phyloP scores from a whole-genome alignment of 2,797 vertebrate species.

The Gymnoscopelus braueri region DNA sequence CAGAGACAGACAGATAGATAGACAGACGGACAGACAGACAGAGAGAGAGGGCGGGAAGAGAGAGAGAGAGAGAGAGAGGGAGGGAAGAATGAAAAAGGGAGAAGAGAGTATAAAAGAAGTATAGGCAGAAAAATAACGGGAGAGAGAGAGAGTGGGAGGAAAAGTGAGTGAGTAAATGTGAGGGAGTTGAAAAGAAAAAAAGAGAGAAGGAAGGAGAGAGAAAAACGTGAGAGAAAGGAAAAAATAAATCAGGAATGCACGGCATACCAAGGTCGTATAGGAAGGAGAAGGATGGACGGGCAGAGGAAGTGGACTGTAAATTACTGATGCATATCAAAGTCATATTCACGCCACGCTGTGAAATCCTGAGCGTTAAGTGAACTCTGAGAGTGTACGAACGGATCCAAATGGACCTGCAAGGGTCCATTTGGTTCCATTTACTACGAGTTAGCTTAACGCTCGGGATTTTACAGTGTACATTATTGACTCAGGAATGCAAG shows the following conservation, averaged over 20 bases:
- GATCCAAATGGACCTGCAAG: too few relatives aligned
- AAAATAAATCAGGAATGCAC: conserved; percentile 69
- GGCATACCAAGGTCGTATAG: conserved; percentile 74
- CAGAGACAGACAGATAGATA: conserved; percentile 91
- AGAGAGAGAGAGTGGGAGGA: conserved; percentile 57
- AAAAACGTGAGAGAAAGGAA: conserved; percentile 63
- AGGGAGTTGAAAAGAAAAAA: not conserved
- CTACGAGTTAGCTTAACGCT: too few relatives aligned
- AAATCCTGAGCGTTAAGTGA: not conserved
- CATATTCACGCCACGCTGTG: conserved; percentile 14
- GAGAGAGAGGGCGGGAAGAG: conserved; percentile 26
- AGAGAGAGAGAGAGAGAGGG: conserved; percentile 40
- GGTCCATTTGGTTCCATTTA: too few relatives aligned
- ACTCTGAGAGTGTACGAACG: too few relatives aligned
- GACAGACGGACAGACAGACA: conserved; percentile 36
- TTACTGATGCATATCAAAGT: conserved; percentile 73
- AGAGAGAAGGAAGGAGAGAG: not conserved
- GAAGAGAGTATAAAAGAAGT: conserved; percentile 29
- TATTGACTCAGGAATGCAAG: not conserved
- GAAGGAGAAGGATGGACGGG: conserved; percentile 62
- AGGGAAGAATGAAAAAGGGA: conserved; percentile 12
- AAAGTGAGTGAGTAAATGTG: conserved; percentile 18
- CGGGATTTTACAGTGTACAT: not conserved
- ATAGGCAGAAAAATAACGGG: conserved; percentile 24
- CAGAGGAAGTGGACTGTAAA: conserved; percentile 58